Conservation (phyloP, 2,797 vertebrate species). For the Dermochelys coriacea region DNA sequence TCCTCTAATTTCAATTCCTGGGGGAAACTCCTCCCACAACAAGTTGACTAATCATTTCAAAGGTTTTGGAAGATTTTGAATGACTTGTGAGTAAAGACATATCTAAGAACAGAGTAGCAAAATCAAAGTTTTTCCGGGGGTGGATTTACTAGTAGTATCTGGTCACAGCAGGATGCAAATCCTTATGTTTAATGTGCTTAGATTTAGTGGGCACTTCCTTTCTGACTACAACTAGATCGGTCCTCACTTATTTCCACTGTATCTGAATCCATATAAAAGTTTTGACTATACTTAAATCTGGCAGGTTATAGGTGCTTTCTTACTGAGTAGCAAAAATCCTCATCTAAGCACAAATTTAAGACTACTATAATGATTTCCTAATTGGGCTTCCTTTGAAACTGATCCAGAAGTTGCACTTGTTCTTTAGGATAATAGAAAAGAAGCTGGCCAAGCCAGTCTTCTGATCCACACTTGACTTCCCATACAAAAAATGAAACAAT, state of each 20-base stretch:
- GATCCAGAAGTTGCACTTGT: background rate
- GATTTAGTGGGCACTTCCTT: background rate
- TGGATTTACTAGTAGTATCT: background rate
- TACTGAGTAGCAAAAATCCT: background rate
- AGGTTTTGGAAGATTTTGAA: background rate
- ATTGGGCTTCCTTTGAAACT: background rate
- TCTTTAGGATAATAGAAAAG: background rate
- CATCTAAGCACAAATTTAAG: background rate
- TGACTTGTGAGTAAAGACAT: background rate
- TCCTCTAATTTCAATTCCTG: background rate
- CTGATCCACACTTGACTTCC: background rate
- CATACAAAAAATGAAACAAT: slow-evolving; percentile 24
- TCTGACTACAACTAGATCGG: background rate
- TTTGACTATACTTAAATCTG: background rate
- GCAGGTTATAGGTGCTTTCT: background rate
- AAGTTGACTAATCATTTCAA: background rate
- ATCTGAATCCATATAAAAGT: background rate
- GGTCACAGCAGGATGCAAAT: background rate
- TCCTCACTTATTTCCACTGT: background rate
- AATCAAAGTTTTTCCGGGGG: background rate
- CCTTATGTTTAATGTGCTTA: background rate
- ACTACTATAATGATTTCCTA: background rate
- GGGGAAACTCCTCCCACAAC: background rate
- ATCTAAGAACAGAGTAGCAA: background rate
- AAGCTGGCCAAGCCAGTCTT: background rate